These are phyloP conservation scores for Laterallus jamaicensis DNA, from an alignment of 2,113 vertebrate genomes.

Conservation along the genomic window DNA sequence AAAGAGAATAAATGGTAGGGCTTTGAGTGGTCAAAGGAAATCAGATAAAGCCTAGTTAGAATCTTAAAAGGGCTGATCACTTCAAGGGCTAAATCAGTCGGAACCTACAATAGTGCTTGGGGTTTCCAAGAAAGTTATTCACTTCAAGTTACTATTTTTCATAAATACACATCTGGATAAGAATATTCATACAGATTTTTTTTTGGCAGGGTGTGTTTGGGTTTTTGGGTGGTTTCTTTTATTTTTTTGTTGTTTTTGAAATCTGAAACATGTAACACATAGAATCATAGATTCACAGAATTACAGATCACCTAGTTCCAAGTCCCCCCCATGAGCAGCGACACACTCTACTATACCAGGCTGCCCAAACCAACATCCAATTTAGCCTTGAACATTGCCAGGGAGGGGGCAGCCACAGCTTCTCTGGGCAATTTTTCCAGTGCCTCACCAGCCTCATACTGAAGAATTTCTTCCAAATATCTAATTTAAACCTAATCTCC, in stretches of 20 bases:
- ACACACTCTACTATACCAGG: too few species aligned
- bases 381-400: too few species aligned
- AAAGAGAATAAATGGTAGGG: not conserved
- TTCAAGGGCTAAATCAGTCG: not conserved
- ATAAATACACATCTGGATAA: not conserved
- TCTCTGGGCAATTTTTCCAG: too few species aligned
- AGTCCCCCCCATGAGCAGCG: too few species aligned
- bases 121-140: not conserved
- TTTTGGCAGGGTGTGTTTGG: accelerated
- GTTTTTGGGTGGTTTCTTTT: not conserved
- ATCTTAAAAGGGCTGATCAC: not conserved
- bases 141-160: not conserved
- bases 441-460: too few species aligned
- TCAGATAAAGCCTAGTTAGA: not conserved
- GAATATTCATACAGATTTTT: not conserved
- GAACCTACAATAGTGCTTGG: not conserved
- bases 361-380: too few species aligned
- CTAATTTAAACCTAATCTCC: too few species aligned
- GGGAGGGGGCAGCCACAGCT: too few species aligned
- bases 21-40: not conserved
- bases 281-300: too few species aligned
- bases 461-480: too few species aligned
- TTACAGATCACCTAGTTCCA: too few species aligned
- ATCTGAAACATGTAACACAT: not conserved
- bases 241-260: not conserved